Evolutionary conservation across 2,797 vertebrate species (phyloP), one percentile per base, ranked within the genome.

Genomic region (Cetoscarus ocellatus): DNA sequence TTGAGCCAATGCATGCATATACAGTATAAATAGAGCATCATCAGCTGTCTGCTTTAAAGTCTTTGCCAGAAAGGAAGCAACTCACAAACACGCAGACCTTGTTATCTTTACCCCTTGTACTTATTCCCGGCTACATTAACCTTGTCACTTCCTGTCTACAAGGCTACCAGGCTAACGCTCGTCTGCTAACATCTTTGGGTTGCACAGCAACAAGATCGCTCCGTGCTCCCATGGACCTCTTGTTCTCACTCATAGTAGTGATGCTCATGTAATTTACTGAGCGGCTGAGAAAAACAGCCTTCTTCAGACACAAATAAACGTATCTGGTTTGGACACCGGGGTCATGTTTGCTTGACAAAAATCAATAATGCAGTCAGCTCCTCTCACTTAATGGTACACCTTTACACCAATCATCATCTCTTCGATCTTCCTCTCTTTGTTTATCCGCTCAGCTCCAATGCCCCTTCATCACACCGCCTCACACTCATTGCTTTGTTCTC

Each of bases 401-500:
- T 63, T 70, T 39, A 60, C 54, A 64, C 49, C 53, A 75, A 58
- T 71, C 48, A 70, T 34, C 27, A 14, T 40, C 34, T 75, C 52
- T 66, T 63, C 13, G 8, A 59, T 71, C 49, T 9, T 50, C 44
- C 42, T 64, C 43, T 56, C 13, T 82, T 43, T 70, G 48, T 67
- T 84, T 71, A 66, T 84, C 54, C 67, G 68, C 56, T 75, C 47
- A 68, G 65, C 66, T 70, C 58, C 38, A 36, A 10, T 15, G 8
- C 61, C 42, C 65, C 44, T 27, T 18, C 48, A 38, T 68, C 34
- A 36, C 52, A 36, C 47, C 56, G 49, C 19, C 70, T 72, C 65
- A 68, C 40, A 3, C 61, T 61, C 77, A 66, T 77, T 80, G 56
- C 74, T 84, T 85, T 77, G 62, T 72, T 75, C 80, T 65, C 52